Percentiles rank a stretch among this genome's conserved stretches.
These are phyloP conservation scores for Pandemis cinnamomeana DNA, from an alignment of 2,888 invertebrate species.

Conservation along the genomic window DNA sequence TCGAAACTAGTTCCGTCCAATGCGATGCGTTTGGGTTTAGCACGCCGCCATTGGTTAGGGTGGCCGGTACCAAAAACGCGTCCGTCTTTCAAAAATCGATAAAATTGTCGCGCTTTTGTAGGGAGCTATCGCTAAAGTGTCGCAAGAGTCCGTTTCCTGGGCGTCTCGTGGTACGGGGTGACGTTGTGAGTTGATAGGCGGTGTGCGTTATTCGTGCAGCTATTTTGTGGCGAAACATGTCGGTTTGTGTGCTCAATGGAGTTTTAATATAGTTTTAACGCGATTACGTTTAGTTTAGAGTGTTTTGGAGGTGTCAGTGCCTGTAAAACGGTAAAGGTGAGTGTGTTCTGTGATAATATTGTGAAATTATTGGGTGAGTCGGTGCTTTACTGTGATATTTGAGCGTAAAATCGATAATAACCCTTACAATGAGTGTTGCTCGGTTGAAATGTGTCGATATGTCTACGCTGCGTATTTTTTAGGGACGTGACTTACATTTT, in stretches of 20 bases:
- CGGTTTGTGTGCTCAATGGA: conserved; percentile 69
- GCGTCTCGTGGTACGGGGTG: conserved; percentile 61
- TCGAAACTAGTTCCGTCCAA: conserved; percentile 81
- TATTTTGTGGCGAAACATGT: conserved; percentile 79
- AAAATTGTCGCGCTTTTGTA: conserved; percentile 50
- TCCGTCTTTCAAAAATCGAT: conserved; percentile 67
- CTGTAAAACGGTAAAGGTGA: conserved; percentile 64
- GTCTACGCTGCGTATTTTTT: conserved; percentile 24
- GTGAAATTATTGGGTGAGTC: conserved; percentile 2
- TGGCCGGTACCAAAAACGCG: conserved; percentile 62
- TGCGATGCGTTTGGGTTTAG: conserved; percentile 71
- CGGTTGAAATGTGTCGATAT: conserved; percentile 30
- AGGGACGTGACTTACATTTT: conserved; percentile 24
- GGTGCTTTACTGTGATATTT: conserved; percentile 29
- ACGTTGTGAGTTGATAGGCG: conserved; percentile 64
- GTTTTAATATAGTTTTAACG: conserved; percentile 74
- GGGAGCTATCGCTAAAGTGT: conserved; percentile 49
- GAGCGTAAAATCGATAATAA: conserved; percentile 41
- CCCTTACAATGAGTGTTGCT: conserved; percentile 29
- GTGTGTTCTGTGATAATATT: conserved; percentile 47
- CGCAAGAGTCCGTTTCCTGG: conserved; percentile 52
- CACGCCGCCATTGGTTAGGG: conserved; percentile 73
- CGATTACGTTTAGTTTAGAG: conserved; percentile 71
- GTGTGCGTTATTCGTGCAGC: conserved; percentile 78
- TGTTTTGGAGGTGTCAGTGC: conserved; percentile 63